These are phyloP conservation scores for Chlorospingus semifuscus DNA, from an alignment of 2,797 vertebrate genomes.

Conservation along the genomic window DNA sequence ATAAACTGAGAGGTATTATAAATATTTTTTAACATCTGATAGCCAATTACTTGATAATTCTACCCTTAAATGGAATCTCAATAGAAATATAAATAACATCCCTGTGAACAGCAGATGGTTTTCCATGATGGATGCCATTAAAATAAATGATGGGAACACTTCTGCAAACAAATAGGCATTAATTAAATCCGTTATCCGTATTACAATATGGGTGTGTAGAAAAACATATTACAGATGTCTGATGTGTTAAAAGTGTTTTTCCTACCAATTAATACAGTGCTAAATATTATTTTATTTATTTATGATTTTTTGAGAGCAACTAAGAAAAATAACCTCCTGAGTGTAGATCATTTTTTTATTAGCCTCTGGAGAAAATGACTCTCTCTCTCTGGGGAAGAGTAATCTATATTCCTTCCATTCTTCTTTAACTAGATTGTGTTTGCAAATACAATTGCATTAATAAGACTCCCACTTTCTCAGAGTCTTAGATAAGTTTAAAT, in stretches of 20 bases:
- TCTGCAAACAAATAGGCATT: slow-evolving; percentile 26
- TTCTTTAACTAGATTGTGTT: slow-evolving; percentile 36
- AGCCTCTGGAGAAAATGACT: slow-evolving; percentile 38
- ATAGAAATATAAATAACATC: not conserved
- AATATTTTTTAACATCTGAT: not conserved
- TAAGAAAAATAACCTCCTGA: slow-evolving; percentile 33
- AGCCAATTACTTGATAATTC: not conserved
- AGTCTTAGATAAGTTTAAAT: slow-evolving; percentile 41
- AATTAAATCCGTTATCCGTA: slow-evolving; percentile 26
- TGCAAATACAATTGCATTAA: slow-evolving; percentile 56
- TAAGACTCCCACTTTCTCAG: slow-evolving; percentile 15
- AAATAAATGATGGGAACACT: slow-evolving; percentile 3
- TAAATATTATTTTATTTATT: not conserved
- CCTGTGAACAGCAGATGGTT: slow-evolving; percentile 9
- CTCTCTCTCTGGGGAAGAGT: not conserved
- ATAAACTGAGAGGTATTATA: not conserved
- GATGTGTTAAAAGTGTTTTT: slow-evolving; percentile 6
- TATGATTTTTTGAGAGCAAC: not conserved
- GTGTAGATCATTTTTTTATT: slow-evolving; percentile 22
- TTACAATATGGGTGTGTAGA: not conserved
- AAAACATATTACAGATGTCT: not conserved
- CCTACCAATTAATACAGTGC: slow-evolving; percentile 20
- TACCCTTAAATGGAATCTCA: not conserved
- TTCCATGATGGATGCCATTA: not conserved
- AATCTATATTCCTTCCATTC: slow-evolving; percentile 30